A percentile compares a stretch with the other conserved stretches of the same genome.
These are phyloP conservation scores for Gallinago solitaria DNA, from an alignment of 2,797 vertebrate species.

Conservation along the genomic window DNA sequence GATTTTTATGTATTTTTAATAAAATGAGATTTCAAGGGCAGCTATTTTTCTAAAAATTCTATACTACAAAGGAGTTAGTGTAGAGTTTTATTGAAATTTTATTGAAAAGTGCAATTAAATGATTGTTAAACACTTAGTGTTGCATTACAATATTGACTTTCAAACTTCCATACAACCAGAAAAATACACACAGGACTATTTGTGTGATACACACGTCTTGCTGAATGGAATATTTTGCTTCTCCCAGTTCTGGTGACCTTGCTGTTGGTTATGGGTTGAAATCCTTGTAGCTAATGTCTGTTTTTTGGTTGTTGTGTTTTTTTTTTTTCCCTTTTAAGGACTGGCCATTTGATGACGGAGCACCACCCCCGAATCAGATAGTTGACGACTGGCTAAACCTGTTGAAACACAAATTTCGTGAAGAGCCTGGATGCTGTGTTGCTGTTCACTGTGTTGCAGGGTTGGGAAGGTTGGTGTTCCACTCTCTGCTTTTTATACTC, in stretches of 20 bases:
- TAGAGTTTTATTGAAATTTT: not conserved
- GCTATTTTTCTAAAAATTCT: not conserved
- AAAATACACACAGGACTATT: not conserved
- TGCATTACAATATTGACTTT: not conserved
- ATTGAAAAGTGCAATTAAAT: not conserved
- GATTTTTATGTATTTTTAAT: conserved; percentile 14
- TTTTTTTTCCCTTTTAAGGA: conserved; percentile 78
- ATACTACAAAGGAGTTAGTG: not conserved
- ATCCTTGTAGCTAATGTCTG: not conserved
- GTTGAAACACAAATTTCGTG: conserved; percentile 93
- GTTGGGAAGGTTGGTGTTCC: conserved; percentile 84
- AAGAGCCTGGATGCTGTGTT: conserved; percentile 93
- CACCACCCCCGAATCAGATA: conserved; percentile 92
- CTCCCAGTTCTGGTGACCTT: not conserved
- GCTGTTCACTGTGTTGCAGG: conserved; percentile 99
- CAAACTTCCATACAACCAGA: not conserved
- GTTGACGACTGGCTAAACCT: conserved; percentile 98
- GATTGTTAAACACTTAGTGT: not conserved
- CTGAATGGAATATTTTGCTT: no score
- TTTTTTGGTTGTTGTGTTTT: not conserved
- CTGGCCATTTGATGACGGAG: conserved; percentile 98
- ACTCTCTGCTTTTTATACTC: not conserved
- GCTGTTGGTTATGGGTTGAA: not conserved
- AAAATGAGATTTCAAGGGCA: not conserved
- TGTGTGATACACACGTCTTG: rapidly evolving